Evolutionary conservation across 2,797 vertebrate genomes (phyloP), one percentile per base, ranked within the genome.

Genomic region (Chaetophractus vellerosus): DNA sequence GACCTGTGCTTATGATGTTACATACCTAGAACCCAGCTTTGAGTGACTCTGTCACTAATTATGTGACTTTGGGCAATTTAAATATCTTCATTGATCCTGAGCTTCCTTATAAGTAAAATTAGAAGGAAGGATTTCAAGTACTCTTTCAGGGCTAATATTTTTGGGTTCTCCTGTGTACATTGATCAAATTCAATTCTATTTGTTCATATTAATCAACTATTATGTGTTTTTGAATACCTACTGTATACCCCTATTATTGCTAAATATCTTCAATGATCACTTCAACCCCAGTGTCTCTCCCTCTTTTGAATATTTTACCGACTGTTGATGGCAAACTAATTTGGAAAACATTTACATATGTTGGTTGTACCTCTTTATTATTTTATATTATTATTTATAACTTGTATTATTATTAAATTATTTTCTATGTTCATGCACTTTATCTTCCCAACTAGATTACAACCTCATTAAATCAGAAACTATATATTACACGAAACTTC

Each of bases 401-500:
- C 9, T 88, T 78, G 12, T 90, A 33, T 83, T 64, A 72, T 75
- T 74, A 79, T 89, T 93, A 82, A 78, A 45, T 21, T 61, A 5
- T 66, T 76, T 80, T 72, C 23, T 83, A 82, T 87, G 19, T 79
- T 87, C 28, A 64, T 6, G 64, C 84, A 21, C 26, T 71, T 87
- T 84, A 45, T 76, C 24, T 80, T 45, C 64, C 90, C 48, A 90
- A 36, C 28, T 69, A 33, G 31, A 76, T 33, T 91, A 10, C 19
- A n/a, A 31, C 50, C 24, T 80, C 31, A 81, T 80, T 45, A 85
- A 81, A 33, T 52, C 61, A 78, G 31, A 89, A 85, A 74, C 26
- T 16, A 24, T 55, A 18, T 69, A 2, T 52, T 21, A 69, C 38
- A 59, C 33, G 71, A 9, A n/a, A 38, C 61, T 28, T 94, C 38